Percentiles rank a stretch among this genome's conserved stretches.
phyloP scores from a whole-genome alignment of 2,888 invertebrate species.

The Drosophila maculinotata region DNA sequence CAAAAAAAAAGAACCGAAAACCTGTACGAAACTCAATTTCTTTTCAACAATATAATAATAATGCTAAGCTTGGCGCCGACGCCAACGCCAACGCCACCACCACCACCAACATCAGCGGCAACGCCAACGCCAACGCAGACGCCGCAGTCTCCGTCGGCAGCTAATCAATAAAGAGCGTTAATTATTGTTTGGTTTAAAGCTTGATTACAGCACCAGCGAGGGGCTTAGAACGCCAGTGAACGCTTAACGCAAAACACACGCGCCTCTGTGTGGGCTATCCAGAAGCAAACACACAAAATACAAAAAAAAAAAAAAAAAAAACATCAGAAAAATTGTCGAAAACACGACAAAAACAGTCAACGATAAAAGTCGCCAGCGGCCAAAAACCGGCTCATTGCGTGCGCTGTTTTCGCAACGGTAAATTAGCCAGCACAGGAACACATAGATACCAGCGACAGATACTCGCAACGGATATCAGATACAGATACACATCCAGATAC shows the following conservation, averaged over 20 bases:
- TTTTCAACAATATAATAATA: conserved; percentile 21
- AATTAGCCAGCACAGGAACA: conserved; percentile 43
- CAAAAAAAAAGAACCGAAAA: conserved; percentile 28
- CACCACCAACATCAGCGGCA: no score
- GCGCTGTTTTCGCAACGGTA: conserved; percentile 69
- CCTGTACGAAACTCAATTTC: conserved; percentile 61
- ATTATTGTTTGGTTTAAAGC: conserved; percentile 79
- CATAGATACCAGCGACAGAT: conserved; percentile 1
- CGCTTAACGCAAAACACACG: conserved; percentile 65
- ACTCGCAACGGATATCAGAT: conserved; percentile 19
- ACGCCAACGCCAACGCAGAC: neutral
- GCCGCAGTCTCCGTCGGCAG: conserved; percentile 23
- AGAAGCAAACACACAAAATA: conserved; percentile 13
- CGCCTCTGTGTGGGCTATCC: conserved; percentile 19
- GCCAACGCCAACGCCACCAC: neutral
- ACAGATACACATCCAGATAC: conserved; percentile 4
- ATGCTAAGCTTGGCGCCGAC: neutral
- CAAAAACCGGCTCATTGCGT: conserved; percentile 76
- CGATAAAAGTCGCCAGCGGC: conserved; percentile 75
- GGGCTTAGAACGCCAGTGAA: conserved; percentile 69
- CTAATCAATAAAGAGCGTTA: conserved; percentile 69
- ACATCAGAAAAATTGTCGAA: conserved; percentile 1
- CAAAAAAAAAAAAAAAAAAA: conserved; percentile 11
- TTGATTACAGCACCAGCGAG: conserved; percentile 65
- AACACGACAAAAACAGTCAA: conserved; percentile 44